Conservation (phyloP, 2,888 invertebrate genomes). For the Noctua fimbriata region DNA sequence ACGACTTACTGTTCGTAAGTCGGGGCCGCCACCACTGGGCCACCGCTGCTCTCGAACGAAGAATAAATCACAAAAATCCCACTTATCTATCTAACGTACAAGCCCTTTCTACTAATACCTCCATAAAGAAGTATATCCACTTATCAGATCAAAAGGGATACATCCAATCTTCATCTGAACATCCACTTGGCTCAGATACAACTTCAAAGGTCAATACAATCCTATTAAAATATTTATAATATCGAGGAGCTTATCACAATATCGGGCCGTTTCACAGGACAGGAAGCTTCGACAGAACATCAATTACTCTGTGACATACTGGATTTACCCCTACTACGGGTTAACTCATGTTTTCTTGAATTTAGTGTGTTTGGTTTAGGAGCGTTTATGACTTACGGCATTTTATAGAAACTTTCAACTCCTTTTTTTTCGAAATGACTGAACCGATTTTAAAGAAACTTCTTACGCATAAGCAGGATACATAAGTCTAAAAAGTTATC, state of each 20-base stretch:
- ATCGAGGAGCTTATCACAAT: constrained; percentile 49
- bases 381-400: too few relatives aligned
- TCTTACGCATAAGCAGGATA: too few relatives aligned
- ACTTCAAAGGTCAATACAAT: constrained; percentile 24
- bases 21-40: too few relatives aligned
- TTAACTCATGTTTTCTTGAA: neutral
- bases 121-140: neutral
- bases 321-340: constrained; percentile 57
- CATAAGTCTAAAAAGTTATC: too few relatives aligned
- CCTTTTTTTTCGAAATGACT: too few relatives aligned
- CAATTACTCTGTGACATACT: constrained; percentile 73
- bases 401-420: too few relatives aligned
- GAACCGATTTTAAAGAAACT: too few relatives aligned
- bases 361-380: neutral
- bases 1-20: too few relatives aligned
- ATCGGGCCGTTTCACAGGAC: constrained; percentile 45
- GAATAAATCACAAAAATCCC: neutral
- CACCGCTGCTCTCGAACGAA: too few relatives aligned
- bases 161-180: neutral
- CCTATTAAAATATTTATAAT: constrained; percentile 54
- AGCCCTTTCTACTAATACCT: neutral
- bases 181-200: neutral
- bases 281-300: constrained; percentile 68
- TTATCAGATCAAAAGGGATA: constrained; percentile 1
- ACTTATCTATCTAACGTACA: neutral